A percentile compares a stretch with the other conserved stretches of the same genome.
phyloP scores from a whole-genome alignment of 2,113 vertebrate genomes.

The Percopsis transmontana region DNA sequence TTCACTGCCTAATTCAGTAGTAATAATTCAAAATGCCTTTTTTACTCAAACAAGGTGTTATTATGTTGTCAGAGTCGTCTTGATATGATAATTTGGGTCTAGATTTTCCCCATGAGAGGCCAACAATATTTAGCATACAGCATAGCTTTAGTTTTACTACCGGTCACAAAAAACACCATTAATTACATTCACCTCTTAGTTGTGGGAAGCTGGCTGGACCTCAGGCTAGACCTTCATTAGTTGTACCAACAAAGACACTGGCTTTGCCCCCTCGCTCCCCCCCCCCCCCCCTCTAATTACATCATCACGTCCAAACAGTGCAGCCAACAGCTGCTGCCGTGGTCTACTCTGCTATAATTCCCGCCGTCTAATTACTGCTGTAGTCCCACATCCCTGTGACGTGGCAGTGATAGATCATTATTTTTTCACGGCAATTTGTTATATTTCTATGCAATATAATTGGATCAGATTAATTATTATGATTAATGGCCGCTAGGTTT shows the following conservation, averaged over 20 bases:
- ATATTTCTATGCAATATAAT: constrained; percentile 99
- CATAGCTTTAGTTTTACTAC: constrained; percentile 6
- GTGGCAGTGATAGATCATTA: constrained; percentile 99
- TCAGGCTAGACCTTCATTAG: constrained; percentile 80
- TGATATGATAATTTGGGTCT: background rate
- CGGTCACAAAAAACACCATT: constrained; percentile 23
- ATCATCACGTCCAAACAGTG: constrained; percentile 88
- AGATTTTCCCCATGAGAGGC: constrained; percentile 30
- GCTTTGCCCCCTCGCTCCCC: constrained; percentile 73
- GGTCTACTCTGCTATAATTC: constrained; percentile 87
- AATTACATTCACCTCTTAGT: constrained; percentile 41
- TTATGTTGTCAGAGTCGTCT: too few species aligned
- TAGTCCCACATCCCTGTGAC: constrained; percentile 92
- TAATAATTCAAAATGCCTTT: too few species aligned
- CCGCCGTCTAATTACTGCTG: constrained; percentile 98
- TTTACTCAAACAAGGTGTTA: too few species aligned
- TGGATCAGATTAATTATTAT: constrained; percentile 99
- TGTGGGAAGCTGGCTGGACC: constrained; percentile 41
- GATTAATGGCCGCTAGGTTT: constrained; percentile 97
- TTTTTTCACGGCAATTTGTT: constrained; percentile 99
- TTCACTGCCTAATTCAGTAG: too few species aligned
- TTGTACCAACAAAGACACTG: constrained; percentile 77
- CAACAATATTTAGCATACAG: constrained; percentile 20
- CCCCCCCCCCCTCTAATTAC: constrained; percentile 87
- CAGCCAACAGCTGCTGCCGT: constrained; percentile 83